Evolutionary conservation across 2,888 invertebrate species (phyloP).

Genomic region (Laspeyria flexula): DNA sequence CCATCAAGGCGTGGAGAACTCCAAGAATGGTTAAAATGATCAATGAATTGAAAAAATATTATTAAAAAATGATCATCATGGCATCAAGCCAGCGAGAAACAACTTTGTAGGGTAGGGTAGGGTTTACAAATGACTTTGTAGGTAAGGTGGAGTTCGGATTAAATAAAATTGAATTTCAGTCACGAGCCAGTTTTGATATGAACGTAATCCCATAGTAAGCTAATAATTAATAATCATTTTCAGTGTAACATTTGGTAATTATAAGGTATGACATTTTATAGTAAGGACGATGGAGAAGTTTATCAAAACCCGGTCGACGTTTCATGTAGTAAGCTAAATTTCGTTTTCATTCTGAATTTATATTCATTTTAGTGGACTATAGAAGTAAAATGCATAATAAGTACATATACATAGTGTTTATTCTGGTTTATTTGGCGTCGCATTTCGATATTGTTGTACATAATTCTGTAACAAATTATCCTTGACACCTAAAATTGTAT

Average conservation of each 20-base stretch:
- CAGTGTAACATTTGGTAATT: constrained; percentile 27
- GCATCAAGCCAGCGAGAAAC: no score
- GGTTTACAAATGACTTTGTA: neutral
- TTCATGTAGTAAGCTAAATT: constrained; percentile 65
- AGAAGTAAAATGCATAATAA: constrained; percentile 72
- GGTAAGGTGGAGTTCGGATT: neutral
- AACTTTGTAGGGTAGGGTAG: no score
- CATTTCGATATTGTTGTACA: constrained; percentile 57
- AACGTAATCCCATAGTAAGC: constrained; percentile 36
- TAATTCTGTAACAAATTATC: constrained; percentile 57
- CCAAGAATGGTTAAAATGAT: no score
- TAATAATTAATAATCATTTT: constrained; percentile 33
- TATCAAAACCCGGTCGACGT: constrained; percentile 63
- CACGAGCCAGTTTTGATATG: constrained; percentile 37
- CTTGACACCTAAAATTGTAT: constrained; percentile 46
- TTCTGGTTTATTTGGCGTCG: constrained; percentile 56
- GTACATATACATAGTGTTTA: constrained; percentile 48
- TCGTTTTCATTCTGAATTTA: constrained; percentile 60
- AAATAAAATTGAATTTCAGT: neutral
- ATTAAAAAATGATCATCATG: no score
- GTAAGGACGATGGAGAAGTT: constrained; percentile 31
- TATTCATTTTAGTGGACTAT: constrained; percentile 66
- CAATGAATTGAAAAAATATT: no score
- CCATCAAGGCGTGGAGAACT: no score
- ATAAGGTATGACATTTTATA: constrained; percentile 26